These are phyloP conservation scores for Ecliptopera silaceata DNA, from an alignment of 2,888 invertebrate species.

Conservation along the genomic window DNA sequence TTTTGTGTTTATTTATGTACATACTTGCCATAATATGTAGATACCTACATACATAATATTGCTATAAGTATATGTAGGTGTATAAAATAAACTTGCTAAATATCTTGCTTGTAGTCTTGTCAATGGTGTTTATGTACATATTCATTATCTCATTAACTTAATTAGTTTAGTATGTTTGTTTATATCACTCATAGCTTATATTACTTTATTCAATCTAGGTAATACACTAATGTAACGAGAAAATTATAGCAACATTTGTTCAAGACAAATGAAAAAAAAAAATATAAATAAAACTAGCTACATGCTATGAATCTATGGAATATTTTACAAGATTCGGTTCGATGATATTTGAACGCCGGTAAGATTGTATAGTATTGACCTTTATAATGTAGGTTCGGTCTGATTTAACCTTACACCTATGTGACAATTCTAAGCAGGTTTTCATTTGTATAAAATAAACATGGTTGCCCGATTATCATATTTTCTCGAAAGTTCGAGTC, in stretches of 20 bases:
- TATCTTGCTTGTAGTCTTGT: no score
- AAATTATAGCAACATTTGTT: slow-evolving; percentile 14
- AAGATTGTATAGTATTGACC: slow-evolving; percentile 11
- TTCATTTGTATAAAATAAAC: not conserved
- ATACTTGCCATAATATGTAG: no score
- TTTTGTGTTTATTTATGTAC: not conserved
- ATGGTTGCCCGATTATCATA: no score
- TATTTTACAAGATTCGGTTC: not conserved
- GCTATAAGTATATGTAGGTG: no score
- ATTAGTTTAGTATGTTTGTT: no score
- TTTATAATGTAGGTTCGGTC: slow-evolving; percentile 5
- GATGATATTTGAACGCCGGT: slow-evolving; percentile 5
- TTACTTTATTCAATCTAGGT: slow-evolving; percentile 4
- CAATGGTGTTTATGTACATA: not conserved
- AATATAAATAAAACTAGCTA: not conserved
- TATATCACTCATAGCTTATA: not conserved
- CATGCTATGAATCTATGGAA: not conserved
- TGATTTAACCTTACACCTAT: slow-evolving; percentile 14
- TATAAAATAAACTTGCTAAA: no score
- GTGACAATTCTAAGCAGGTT: not conserved
- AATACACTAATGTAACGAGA: no score
- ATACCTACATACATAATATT: no score
- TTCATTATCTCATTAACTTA: not conserved
- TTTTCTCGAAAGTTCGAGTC: no score
- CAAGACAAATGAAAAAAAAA: no score